Conservation (phyloP, 2,888 invertebrate genomes). For the Melangyna quadrimaculata region DNA sequence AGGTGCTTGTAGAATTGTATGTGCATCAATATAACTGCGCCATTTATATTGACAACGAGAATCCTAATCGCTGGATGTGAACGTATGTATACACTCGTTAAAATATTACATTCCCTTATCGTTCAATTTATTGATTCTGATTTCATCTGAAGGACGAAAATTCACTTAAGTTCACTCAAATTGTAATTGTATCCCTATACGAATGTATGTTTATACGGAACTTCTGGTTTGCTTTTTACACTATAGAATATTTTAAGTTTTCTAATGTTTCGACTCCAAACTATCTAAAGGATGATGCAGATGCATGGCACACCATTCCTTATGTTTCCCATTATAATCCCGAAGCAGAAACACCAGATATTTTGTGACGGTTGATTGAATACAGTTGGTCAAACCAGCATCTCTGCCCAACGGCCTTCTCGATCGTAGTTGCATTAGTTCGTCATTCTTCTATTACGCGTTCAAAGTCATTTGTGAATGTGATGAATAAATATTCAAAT, state of each 20-base stretch:
- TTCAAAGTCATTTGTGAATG: background rate
- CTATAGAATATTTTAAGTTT: constrained; percentile 42
- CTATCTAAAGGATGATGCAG: background rate
- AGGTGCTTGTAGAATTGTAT: background rate
- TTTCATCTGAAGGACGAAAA: background rate
- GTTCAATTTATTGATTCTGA: constrained; percentile 27
- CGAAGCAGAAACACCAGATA: background rate
- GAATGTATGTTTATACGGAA: background rate
- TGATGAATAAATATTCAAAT: constrained; percentile 2
- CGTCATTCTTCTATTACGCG: background rate
- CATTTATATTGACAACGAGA: background rate
- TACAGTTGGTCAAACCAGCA: background rate
- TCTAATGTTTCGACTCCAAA: background rate
- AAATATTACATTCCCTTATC: constrained; percentile 20
- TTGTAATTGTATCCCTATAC: background rate
- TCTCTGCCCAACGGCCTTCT: background rate
- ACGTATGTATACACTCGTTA: background rate
- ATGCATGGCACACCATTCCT: too few species aligned
- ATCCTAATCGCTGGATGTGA: background rate
- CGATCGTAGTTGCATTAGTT: background rate
- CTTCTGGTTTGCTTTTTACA: background rate
- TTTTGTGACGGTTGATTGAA: background rate
- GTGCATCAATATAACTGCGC: background rate
- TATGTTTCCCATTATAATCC: background rate
- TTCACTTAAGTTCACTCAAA: background rate